A percentile compares a stretch with the other conserved stretches of the same genome.
Conservation (phyloP, 2,797 vertebrate species). For the Pseudochromis fuscus region DNA sequence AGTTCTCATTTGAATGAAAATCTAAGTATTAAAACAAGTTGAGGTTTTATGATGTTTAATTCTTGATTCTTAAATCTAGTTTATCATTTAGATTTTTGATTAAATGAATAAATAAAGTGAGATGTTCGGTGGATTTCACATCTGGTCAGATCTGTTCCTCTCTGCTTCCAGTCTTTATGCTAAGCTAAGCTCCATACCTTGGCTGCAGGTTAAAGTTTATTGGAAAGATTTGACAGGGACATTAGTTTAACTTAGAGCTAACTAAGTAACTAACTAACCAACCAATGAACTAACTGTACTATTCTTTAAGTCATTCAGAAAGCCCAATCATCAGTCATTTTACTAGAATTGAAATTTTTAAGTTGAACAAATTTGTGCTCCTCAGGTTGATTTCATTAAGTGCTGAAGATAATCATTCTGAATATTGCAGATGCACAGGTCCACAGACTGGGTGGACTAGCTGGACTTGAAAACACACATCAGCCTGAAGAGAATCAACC, state of each 20-base stretch:
- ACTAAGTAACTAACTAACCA: not conserved
- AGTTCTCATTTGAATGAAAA: too few species aligned
- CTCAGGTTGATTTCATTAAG: conserved; percentile 10
- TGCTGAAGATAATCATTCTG: conserved; percentile 5
- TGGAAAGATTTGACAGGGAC: not conserved
- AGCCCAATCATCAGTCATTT: conserved; percentile 11
- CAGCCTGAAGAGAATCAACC: conserved; percentile 10
- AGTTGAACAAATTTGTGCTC: not conserved
- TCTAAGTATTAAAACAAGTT: too few species aligned
- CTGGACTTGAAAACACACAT: conserved; percentile 1
- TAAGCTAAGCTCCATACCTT: not conserved
- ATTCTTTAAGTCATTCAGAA: conserved; percentile 12
- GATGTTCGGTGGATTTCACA: too few species aligned
- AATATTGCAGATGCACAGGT: not conserved
- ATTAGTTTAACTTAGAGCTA: not conserved
- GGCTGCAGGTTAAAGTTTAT: not conserved
- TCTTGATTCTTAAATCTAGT: too few species aligned
- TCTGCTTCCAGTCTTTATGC: not conserved
- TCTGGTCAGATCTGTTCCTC: not conserved
- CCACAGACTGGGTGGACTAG: too few species aligned
- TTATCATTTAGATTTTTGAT: too few species aligned
- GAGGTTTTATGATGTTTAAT: too few species aligned
- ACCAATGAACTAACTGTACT: too few species aligned
- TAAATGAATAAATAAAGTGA: too few species aligned
- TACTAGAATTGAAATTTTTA: not conserved